Evolutionary conservation across 2,888 invertebrate species (phyloP).

Genomic region (Epiblema foenella): DNA sequence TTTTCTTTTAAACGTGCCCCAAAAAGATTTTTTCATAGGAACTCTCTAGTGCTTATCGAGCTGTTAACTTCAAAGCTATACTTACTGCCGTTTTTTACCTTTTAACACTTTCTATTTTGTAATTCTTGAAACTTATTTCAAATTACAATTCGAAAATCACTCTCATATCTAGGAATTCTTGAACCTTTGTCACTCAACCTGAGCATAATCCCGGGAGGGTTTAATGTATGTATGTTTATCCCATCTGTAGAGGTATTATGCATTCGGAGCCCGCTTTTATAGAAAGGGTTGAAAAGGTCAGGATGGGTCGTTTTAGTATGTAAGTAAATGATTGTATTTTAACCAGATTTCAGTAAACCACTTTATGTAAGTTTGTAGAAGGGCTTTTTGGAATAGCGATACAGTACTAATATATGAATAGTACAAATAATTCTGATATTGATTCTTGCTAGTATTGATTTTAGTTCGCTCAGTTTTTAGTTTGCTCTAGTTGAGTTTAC

Average conservation of each 20-base stretch:
- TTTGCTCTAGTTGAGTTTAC: no score
- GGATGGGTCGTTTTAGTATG: slow-evolving; percentile 26
- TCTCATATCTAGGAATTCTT: slow-evolving; percentile 11
- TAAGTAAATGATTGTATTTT: slow-evolving; percentile 24
- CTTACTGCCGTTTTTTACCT: no score
- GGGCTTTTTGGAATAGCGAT: background rate
- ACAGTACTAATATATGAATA: no score
- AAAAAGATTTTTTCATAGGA: no score
- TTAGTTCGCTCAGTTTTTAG: no score
- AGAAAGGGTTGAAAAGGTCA: slow-evolving; percentile 29
- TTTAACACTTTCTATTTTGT: background rate
- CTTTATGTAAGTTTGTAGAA: background rate
- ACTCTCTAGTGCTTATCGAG: no score
- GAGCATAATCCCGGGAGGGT: slow-evolving; percentile 9
- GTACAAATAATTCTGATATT: no score
- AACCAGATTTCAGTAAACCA: background rate
- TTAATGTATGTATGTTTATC: slow-evolving; percentile 33
- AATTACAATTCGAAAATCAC: background rate
- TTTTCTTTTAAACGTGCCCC: no score
- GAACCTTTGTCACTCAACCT: slow-evolving; percentile 25
- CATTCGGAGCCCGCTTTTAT: slow-evolving; percentile 26
- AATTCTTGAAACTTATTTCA: background rate
- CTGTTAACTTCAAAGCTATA: no score
- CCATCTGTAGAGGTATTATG: slow-evolving; percentile 29
- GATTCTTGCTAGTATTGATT: no score